These are phyloP conservation scores for Plemyria rubiginata DNA, from an alignment of 2,888 invertebrate species.

Conservation along the genomic window DNA sequence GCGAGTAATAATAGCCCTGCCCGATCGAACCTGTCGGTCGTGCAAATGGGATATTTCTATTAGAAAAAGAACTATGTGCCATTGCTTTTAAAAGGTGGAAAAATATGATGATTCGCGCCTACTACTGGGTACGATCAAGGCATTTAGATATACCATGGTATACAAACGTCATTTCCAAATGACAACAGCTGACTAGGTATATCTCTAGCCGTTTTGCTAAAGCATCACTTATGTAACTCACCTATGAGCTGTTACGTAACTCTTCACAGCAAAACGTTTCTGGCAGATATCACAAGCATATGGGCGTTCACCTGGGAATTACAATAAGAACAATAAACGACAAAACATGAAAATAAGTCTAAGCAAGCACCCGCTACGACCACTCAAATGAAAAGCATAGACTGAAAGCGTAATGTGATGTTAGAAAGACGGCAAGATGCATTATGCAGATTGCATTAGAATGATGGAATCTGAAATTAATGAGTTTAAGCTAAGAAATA, in stretches of 20 bases:
- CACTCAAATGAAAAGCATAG: slow-evolving; percentile 49
- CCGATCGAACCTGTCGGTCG: too few relatives aligned
- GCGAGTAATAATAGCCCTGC: too few relatives aligned
- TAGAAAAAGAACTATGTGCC: too few relatives aligned
- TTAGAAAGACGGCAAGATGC: slow-evolving; percentile 85
- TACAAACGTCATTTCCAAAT: too few relatives aligned
- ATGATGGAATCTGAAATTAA: slow-evolving; percentile 75
- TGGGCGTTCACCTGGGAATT: slow-evolving; percentile 88
- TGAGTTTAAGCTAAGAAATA: slow-evolving; percentile 71
- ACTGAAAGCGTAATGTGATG: slow-evolving; percentile 67
- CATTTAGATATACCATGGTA: too few relatives aligned
- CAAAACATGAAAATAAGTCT: slow-evolving; percentile 1
- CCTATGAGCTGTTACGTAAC: slow-evolving; percentile 92
- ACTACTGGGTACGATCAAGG: too few relatives aligned
- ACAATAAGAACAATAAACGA: slow-evolving; percentile 2
- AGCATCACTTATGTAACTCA: slow-evolving; percentile 44
- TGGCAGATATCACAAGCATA: slow-evolving; percentile 92
- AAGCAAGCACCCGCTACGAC: slow-evolving; percentile 8
- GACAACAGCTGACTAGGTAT: too few relatives aligned
- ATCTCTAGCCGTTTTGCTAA: too few relatives aligned
- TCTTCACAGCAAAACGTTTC: slow-evolving; percentile 92
- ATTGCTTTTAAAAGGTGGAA: too few relatives aligned
- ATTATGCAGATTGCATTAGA: too few relatives aligned
- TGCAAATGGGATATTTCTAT: too few relatives aligned
- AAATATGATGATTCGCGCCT: too few relatives aligned